Conservation (phyloP, 2,113 vertebrate species). For the Chiloscyllium plagiosum region DNA sequence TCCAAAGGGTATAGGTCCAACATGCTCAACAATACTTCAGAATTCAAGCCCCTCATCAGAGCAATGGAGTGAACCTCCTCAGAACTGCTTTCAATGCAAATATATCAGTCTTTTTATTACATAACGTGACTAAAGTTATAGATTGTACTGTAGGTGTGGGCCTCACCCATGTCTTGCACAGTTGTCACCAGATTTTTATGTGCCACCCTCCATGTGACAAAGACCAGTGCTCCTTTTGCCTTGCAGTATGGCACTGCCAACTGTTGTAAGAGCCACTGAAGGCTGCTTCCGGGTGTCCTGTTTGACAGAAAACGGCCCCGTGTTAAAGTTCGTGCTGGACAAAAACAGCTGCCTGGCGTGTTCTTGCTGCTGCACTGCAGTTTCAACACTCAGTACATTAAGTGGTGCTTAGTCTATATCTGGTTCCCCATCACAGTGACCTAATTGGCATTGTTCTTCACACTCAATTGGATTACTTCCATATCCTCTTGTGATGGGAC, state of each 20-base stretch:
- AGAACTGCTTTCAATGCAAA: no score
- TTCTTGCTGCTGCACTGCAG: background rate
- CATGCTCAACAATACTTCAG: no score
- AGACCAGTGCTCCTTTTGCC: no score
- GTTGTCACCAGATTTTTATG: no score
- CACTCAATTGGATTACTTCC: slow-evolving; percentile 24
- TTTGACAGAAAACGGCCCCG: background rate
- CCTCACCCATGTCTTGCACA: no score
- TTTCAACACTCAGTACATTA: background rate
- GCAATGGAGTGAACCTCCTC: no score
- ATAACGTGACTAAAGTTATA: no score
- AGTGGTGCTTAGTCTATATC: background rate
- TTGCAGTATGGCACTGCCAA: background rate
- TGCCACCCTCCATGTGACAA: no score
- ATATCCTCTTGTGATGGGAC: background rate
- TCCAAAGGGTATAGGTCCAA: no score
- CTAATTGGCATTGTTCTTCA: background rate
- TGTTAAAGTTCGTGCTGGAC: background rate
- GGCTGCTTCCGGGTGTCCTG: background rate
- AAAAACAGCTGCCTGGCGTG: background rate
- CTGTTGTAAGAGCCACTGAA: background rate
- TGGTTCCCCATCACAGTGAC: background rate
- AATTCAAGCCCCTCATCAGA: no score
- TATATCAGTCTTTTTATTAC: no score
- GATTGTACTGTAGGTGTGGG: no score